Percentiles rank a stretch among this genome's conserved stretches.
Evolutionary conservation across 2,797 vertebrate species (phyloP).

Genomic region (Orientallactaga sibirica): DNA sequence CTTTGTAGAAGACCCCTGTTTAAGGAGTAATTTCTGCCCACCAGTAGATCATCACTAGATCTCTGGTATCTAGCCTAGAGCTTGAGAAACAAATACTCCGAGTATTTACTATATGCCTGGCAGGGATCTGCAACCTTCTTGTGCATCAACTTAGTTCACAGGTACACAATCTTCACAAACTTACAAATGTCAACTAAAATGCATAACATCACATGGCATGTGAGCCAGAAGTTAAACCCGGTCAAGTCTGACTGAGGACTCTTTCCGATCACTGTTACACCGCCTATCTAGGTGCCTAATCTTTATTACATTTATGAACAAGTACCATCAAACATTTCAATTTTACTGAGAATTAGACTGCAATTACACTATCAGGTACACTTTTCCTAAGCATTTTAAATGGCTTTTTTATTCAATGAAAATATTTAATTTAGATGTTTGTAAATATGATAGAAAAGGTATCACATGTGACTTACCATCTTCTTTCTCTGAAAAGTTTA

Average conservation of each 20-base stretch:
- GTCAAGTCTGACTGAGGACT: background rate
- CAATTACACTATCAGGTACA: slow-evolving; percentile 33
- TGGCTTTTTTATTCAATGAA: slow-evolving; percentile 53
- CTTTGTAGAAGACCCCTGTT: background rate
- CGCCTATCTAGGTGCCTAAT: background rate
- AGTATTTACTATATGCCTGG: background rate
- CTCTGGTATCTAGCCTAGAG: background rate
- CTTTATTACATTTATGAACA: slow-evolving; percentile 40
- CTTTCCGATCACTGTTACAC: background rate
- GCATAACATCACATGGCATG: background rate
- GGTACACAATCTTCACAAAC: background rate
- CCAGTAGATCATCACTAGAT: background rate
- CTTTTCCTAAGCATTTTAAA: slow-evolving; percentile 50
- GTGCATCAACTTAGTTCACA: background rate
- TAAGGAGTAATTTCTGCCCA: background rate
- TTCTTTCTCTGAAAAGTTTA: slow-evolving; percentile 62
- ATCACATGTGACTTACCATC: slow-evolving; percentile 53
- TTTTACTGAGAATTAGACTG: slow-evolving; percentile 44
- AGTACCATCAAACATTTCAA: slow-evolving; percentile 23
- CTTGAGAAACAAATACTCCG: background rate
- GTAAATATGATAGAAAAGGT: slow-evolving; percentile 50
- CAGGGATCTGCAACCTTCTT: background rate
- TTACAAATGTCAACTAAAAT: background rate
- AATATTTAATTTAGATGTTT: slow-evolving; percentile 50
- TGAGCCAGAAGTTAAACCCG: slow-evolving; percentile 4